Conservation (phyloP, 2,888 invertebrate genomes). For the Ctenicera cuprea region DNA sequence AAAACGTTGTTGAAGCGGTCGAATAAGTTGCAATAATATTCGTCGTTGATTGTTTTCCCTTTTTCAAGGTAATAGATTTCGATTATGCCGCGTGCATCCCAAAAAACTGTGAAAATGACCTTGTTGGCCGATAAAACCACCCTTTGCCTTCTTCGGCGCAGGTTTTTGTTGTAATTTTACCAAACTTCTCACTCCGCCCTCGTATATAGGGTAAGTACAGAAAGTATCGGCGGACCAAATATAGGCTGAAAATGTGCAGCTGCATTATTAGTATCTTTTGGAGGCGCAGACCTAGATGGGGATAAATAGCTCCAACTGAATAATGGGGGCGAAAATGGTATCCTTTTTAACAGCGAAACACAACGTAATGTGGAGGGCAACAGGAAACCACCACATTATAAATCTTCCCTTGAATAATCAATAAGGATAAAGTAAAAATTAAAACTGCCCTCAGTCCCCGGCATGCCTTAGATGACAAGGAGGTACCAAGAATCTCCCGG, state of each 20-base stretch:
- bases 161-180: too few relatives aligned
- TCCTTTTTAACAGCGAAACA: background rate
- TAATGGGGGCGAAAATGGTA: background rate
- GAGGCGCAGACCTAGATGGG: constrained; percentile 3
- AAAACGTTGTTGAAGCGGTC: too few relatives aligned
- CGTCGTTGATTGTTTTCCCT: too few relatives aligned
- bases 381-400: background rate
- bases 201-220: constrained; percentile 13
- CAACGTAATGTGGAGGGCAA: background rate
- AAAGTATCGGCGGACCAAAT: background rate
- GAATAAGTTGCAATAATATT: too few relatives aligned
- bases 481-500: constrained; percentile 4
- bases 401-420: background rate
- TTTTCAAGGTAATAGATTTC: too few relatives aligned
- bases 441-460: too few relatives aligned
- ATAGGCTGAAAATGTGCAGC: background rate
- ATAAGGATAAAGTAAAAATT: background rate
- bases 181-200: too few relatives aligned
- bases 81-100: too few relatives aligned
- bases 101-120: too few relatives aligned
- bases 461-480: too few relatives aligned
- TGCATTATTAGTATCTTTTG: background rate
- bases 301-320: background rate
- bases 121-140: too few relatives aligned
- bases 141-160: too few relatives aligned